Percentiles rank a stretch among this genome's conserved stretches.
phyloP scores from a whole-genome alignment of 2,113 vertebrate genomes.

The Rafetus swinhoei region DNA sequence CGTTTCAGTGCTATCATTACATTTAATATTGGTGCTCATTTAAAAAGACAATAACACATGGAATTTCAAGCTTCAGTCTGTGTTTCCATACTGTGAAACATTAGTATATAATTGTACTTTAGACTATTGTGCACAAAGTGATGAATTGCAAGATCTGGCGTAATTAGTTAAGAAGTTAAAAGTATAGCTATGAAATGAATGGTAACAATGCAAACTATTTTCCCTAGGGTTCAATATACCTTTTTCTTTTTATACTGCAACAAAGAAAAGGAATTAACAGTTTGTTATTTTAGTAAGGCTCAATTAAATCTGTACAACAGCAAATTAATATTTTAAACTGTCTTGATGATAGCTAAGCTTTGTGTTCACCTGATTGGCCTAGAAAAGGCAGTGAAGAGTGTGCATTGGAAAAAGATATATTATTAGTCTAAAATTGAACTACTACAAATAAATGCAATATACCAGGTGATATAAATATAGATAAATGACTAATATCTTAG shows the following conservation, averaged over 20 bases:
- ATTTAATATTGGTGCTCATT: neutral
- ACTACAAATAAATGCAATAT: neutral
- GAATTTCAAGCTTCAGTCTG: neutral
- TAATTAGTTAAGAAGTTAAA: neutral
- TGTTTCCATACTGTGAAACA: neutral
- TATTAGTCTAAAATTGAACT: neutral
- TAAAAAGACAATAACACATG: neutral
- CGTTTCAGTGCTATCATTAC: neutral
- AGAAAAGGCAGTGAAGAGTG: neutral
- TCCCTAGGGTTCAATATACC: neutral
- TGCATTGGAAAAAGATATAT: neutral
- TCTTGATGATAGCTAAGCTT: accelerated
- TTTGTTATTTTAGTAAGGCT: neutral
- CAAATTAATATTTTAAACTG: constrained; percentile 12
- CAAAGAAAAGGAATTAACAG: neutral
- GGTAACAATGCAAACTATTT: neutral
- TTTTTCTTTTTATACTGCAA: neutral
- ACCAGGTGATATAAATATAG: neutral
- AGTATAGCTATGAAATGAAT: neutral
- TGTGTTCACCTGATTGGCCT: neutral
- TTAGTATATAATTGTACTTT: neutral
- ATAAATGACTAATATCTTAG: neutral
- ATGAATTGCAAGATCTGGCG: neutral
- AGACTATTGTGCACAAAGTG: neutral
- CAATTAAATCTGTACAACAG: neutral